Evolutionary conservation across 2,113 vertebrate species (phyloP), one percentile per base, ranked within the genome.

Genomic region (Sinocyclocheilus maitianheensis): DNA sequence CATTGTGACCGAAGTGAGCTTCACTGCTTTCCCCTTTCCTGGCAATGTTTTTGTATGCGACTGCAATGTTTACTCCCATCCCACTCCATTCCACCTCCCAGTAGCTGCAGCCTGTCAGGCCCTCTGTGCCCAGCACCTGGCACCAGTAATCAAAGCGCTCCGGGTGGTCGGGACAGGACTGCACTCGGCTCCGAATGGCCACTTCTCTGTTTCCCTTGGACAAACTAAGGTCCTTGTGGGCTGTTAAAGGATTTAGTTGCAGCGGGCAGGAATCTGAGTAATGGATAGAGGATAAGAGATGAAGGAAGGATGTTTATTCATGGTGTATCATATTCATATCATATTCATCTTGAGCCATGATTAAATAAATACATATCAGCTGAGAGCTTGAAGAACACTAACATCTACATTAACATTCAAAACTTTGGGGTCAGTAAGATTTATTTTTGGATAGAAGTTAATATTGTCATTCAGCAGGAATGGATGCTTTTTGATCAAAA

Each of bases 101-200:
- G 91, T 95, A 96, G 88, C 94, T 93, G 24, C 43, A 92, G 0
- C 62, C 53, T 75, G 37, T 79, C 30, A 92, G 94, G 53, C 91
- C 83, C 89, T 96, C 92, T 0, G 2, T 2, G 26, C 95, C 95
- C 79, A 94, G 91, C 53, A 95, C 95, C 90, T 96, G 96, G 93
- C 95, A 95, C 60, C 94, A 92, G 87, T 88, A 88, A 86, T 95
- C 20, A 1, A 95, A 96, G 63, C 91, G 90, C 3, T 82, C 83
- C 0, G 91, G 91, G 67, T 90, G 91, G 65, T 92, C 89, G 48
- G 81, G 88, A 53, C 4, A 72, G 37, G 34, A 55, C 8, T 72
- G 86, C n/a, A 81, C 80, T 63, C 58, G 43, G 74, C 53, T 55
- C 14, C 51, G 48, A 16, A 83, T 79, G 5, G 48, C 0, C 84